Evolutionary conservation across 2,888 invertebrate species (phyloP).

Genomic region (Drepanosiphum platanoidis): DNA sequence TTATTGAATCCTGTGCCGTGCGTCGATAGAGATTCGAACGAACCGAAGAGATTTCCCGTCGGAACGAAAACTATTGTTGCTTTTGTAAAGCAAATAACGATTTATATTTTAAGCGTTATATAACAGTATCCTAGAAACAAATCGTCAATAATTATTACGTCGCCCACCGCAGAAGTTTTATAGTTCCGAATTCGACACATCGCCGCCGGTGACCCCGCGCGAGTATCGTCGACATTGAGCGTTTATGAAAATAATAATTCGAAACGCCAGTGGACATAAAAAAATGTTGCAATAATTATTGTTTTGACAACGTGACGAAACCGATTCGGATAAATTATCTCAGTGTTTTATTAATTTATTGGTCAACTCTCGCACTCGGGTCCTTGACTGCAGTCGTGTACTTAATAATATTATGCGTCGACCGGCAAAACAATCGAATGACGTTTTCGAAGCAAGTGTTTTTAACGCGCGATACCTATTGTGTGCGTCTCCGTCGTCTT

Average conservation of each 20-base stretch:
- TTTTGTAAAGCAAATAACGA: too few relatives aligned
- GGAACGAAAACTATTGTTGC: too few relatives aligned
- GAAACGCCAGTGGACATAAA: not conserved
- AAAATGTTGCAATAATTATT: constrained; percentile 29
- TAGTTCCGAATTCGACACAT: constrained; percentile 12
- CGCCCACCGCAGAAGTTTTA: not conserved
- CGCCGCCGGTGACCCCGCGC: constrained; percentile 1
- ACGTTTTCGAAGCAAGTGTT: not conserved
- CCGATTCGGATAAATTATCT: constrained; percentile 2
- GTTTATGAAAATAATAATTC: not conserved
- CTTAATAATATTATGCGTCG: not conserved
- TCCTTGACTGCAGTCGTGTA: constrained; percentile 18
- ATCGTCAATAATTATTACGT: not conserved
- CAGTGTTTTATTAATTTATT: constrained; percentile 24
- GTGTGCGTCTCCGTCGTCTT: too few relatives aligned
- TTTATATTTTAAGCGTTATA: too few relatives aligned
- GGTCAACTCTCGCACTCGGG: not conserved
- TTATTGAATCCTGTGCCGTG: too few relatives aligned
- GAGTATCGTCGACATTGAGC: constrained; percentile 17
- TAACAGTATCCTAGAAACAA: too few relatives aligned
- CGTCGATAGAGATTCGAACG: too few relatives aligned
- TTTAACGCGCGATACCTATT: too few relatives aligned
- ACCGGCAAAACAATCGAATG: constrained; percentile 4
- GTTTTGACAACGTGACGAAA: constrained; percentile 26
- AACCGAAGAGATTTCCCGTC: too few relatives aligned